Evolutionary conservation across 2,797 vertebrate species (phyloP), one percentile per base, ranked within the genome.

Genomic region (Toxotes lorentzi): DNA sequence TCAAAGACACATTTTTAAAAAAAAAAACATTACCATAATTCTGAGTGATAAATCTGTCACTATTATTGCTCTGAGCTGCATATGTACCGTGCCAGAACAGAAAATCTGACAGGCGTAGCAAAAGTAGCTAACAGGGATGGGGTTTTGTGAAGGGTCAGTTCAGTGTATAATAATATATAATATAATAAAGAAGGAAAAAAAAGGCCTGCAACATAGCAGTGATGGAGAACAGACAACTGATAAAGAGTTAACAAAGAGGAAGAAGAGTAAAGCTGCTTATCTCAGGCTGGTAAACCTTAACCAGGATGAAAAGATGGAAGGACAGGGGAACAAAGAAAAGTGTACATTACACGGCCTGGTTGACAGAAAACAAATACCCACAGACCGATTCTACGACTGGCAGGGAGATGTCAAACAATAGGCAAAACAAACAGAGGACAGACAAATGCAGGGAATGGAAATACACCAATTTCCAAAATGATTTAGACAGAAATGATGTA

Each of bases 381-480:
- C n/a, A 32, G 59, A 74, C 47, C 16, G n/a, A 59, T 48, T 32
- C n/a, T 51, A 23, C 7, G 64, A 63, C 77, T 47, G 64, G 7
- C 51, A 32, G 32, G 74, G 67, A 76, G 60, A 43, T 78, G 59
- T 64, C 60, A 58, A 59, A 48, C 19, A 34, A 70, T 23, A 64
- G 10, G 54, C 7, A 64, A 70, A 80, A 64, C 50, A 78, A 67
- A 69, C 30, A 67, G 19, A 59, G 24, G 19, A 69, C 54, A 76
- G 58, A 71, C 34, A 41, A 84, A 48, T 27, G 35, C 1, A 8
- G 60, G 38, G 51, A n/a, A 67, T 60, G 47, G 58, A 86, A 78
- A 83, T 43, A 38, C 27, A 66, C 51, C 16, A 48, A 75, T 63
- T 58, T 78, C 27, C 14, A 63, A 12, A 84, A 50, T 79, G 32